Evolutionary conservation across 2,113 vertebrate genomes (phyloP), one percentile per base, ranked within the genome.

Genomic region (Lepus timidus): DNA sequence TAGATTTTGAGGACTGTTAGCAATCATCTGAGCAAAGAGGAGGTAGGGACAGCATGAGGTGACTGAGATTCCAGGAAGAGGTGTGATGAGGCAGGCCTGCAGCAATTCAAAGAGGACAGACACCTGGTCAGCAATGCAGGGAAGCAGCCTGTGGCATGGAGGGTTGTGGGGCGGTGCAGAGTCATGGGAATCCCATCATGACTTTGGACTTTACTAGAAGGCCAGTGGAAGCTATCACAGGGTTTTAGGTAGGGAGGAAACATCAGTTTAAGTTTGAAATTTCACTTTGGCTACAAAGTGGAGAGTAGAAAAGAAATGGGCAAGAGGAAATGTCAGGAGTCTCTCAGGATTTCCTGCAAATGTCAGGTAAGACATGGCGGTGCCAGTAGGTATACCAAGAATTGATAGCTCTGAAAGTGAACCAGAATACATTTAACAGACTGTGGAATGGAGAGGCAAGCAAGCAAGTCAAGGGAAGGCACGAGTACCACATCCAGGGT

Each of bases 261-360:
- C 9, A n/a, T 78, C 36, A 79, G 16, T 71, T 44, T 68, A 70
- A 88, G 58, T 96, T 84, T 6, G 76, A 81, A 71, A 10, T 81
- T 73, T 82, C 58, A 67, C 6, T 67, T 74, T n/a, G 76, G 10
- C 27, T 62, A 2, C 36, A 67, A 70, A 79, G 22, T 78, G 39
- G 17, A 90, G 19, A 81, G 27, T 19, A 31, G 49, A 93, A 75
- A 67, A 13, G 31, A 74, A 29, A 23, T 1, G 1, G 7, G 17
- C 3, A 79, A 86, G 17, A n/a, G 29, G 27, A 91, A 83, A 74
- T 11, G 5, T 33, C 31, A 68, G 8, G 1, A 17, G 2, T 85
- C 23, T 31, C 33, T 88, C 58, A 25, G 36, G 31, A 23, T 19
- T 61, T 76, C 64, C 9, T 62, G 7, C 11, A 85, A 27, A 11